Evolutionary conservation across 2,113 vertebrate genomes (phyloP).

Genomic region (Cyphotilapia sp.): DNA sequence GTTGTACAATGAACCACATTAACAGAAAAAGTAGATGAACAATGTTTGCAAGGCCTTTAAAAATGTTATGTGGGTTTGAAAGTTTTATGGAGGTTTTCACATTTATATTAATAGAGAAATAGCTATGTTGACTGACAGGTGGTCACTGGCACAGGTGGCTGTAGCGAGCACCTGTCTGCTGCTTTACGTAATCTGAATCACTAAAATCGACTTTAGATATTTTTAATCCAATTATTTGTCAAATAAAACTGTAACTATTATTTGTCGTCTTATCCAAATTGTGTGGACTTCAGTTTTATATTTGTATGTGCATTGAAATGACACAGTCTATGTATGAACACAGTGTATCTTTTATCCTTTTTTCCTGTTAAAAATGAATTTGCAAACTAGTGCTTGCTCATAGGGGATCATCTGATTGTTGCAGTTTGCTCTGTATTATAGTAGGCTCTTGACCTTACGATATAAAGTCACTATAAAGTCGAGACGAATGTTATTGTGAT

Average conservation of each 20-base stretch:
- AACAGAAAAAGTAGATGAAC: neutral
- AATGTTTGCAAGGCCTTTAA: neutral
- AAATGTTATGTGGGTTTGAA: neutral
- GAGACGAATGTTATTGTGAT: neutral
- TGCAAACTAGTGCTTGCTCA: neutral
- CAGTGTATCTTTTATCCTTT: neutral
- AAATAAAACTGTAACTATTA: neutral
- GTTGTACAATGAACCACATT: neutral
- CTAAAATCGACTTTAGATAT: neutral
- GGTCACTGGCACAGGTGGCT: neutral
- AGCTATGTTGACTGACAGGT: neutral
- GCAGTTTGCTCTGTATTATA: neutral
- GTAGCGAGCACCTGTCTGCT: neutral
- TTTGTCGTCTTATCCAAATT: neutral
- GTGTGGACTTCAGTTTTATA: neutral
- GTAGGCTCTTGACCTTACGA: neutral
- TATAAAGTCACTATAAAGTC: neutral
- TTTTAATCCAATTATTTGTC: neutral
- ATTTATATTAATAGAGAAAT: neutral
- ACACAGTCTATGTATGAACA: neutral
- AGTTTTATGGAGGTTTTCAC: neutral
- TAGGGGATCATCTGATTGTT: neutral
- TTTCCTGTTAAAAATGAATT: neutral
- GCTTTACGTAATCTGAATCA: neutral
- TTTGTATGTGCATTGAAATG: neutral